Evolutionary conservation across 2,888 invertebrate genomes (phyloP).

Genomic region (Volucella inflata): DNA sequence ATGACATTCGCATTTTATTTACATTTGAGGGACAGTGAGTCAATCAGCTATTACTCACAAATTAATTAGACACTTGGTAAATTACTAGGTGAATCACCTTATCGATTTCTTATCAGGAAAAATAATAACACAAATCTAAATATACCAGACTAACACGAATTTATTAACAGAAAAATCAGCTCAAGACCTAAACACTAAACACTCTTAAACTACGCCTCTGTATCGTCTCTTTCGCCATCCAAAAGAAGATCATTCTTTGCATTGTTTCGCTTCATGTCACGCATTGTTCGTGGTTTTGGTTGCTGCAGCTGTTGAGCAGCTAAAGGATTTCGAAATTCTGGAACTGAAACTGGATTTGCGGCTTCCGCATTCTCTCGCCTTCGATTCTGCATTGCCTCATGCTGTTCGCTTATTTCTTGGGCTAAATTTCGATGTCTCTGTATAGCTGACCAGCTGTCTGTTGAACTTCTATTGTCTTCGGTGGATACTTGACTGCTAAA

Average conservation of each 20-base stretch:
- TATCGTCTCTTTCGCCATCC: slow-evolving; percentile 35
- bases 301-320: slow-evolving; percentile 56
- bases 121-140: slow-evolving; percentile 15
- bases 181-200: neutral
- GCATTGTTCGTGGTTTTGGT: slow-evolving; percentile 76
- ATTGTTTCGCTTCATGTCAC: slow-evolving; percentile 77
- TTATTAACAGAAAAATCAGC: slow-evolving; percentile 45
- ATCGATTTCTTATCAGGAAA: slow-evolving; percentile 19
- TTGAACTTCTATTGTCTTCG: slow-evolving; percentile 73
- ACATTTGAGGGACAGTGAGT: neutral
- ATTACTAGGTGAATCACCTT: neutral
- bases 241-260: slow-evolving; percentile 55
- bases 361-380: slow-evolving; percentile 38
- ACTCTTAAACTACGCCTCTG: slow-evolving; percentile 32
- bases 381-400: slow-evolving; percentile 53
- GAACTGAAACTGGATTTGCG: slow-evolving; percentile 61
- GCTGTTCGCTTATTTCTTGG: slow-evolving; percentile 58
- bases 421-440: slow-evolving; percentile 84
- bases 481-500: slow-evolving; percentile 79
- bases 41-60: neutral
- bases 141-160: slow-evolving; percentile 1
- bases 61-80: neutral
- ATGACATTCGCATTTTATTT: neutral
- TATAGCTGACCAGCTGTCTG: slow-evolving; percentile 85
- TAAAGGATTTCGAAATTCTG: slow-evolving; percentile 77